Percentiles rank a stretch among this genome's conserved stretches.
Evolutionary conservation across 2,113 vertebrate species (phyloP).

Genomic region (Stigmatopora argus): DNA sequence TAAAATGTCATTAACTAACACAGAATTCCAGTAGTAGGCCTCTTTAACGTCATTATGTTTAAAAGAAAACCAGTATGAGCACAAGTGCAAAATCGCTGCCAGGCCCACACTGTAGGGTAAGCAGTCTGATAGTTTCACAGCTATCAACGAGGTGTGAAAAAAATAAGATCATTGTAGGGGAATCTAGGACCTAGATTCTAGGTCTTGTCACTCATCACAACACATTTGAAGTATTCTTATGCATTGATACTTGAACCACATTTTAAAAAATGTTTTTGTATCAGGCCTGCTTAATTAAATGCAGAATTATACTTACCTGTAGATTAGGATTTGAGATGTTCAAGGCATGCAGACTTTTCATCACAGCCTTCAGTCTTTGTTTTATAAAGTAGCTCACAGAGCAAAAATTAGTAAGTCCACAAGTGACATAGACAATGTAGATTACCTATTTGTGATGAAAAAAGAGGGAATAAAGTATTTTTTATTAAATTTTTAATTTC

Average conservation of each 20-base stretch:
- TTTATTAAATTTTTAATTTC: constrained; percentile 5
- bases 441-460: constrained; percentile 8
- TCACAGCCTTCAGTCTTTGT: no score
- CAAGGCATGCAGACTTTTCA: no score
- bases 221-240: no score
- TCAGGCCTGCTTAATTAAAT: no score
- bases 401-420: no score
- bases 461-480: neutral
- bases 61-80: neutral
- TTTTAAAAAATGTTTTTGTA: no score
- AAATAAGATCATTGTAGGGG: no score
- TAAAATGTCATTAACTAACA: neutral
- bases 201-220: constrained; percentile 18
- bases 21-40: neutral
- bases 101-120: constrained; percentile 19
- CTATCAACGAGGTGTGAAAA: constrained; percentile 41
- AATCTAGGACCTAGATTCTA: neutral
- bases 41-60: neutral
- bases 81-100: neutral
- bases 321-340: no score
- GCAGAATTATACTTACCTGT: no score
- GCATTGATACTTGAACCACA: no score
- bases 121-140: constrained; percentile 10
- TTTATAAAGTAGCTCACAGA: no score
- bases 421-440: neutral